These are phyloP conservation scores for Muricea muricata DNA, from an alignment of 92 coral and sea anemone genomes.

Conservation along the genomic window DNA sequence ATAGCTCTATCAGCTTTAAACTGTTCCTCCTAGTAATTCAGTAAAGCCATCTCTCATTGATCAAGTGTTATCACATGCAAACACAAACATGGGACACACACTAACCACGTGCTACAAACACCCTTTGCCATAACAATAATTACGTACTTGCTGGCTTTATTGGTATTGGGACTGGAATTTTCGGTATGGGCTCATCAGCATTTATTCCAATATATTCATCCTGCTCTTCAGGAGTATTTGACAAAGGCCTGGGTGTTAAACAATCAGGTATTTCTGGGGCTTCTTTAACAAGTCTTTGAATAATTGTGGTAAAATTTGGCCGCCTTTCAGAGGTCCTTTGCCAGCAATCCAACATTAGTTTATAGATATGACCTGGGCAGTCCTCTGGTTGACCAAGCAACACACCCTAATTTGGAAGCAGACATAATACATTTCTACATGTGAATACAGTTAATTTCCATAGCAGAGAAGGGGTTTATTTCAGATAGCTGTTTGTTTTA, in stretches of 20 bases:
- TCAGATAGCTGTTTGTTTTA: too few species aligned
- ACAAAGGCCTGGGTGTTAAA: not conserved
- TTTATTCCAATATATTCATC: not conserved
- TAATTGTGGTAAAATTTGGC: constrained; percentile 77
- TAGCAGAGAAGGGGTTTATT: too few species aligned
- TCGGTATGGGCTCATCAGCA: not conserved
- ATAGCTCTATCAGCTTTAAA: too few species aligned
- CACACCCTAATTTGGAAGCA: constrained; percentile 73
- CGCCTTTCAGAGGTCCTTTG: constrained; percentile 74
- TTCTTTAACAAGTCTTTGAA: constrained; percentile 58
- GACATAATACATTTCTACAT: too few species aligned
- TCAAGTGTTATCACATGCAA: too few species aligned
- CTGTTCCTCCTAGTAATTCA: too few species aligned
- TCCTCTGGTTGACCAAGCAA: constrained; percentile 91
- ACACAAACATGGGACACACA: too few species aligned
- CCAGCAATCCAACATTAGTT: constrained; percentile 90
- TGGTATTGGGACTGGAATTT: not conserved
- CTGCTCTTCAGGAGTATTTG: not conserved
- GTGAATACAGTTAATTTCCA: too few species aligned
- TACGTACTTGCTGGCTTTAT: not conserved
- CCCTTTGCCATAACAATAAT: too few species aligned
- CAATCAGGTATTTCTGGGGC: not conserved
- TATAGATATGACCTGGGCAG: constrained; percentile 84
- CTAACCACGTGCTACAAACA: too few species aligned
- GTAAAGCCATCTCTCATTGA: too few species aligned